Conservation (phyloP, 35 echinoderm and acorn worm genomes). For the Chiridota heheva region DNA sequence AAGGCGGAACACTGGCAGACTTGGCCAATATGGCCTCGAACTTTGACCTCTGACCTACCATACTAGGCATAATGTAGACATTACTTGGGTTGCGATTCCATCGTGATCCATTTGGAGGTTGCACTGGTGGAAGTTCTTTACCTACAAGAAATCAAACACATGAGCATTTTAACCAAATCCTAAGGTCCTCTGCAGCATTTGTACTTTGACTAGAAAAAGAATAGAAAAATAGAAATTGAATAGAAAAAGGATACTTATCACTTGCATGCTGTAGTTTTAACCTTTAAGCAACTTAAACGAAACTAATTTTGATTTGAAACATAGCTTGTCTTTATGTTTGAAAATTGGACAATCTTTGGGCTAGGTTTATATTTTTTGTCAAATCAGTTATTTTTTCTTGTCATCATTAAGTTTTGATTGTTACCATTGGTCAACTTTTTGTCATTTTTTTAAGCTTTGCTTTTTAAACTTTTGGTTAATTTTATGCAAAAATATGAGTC, state of each 20-base stretch:
- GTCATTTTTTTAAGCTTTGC: too few relatives aligned
- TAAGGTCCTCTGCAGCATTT: background rate
- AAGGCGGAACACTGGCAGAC: constrained; percentile 63
- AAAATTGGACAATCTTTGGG: too few relatives aligned
- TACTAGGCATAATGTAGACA: constrained; percentile 94
- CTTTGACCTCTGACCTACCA: constrained; percentile 86
- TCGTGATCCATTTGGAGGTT: constrained; percentile 70
- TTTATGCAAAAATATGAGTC: too few relatives aligned
- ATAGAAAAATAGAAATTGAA: background rate
- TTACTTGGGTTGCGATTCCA: constrained; percentile 47
- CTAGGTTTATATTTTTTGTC: too few relatives aligned
- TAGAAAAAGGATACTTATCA: background rate
- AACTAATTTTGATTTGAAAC: background rate
- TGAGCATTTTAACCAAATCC: background rate
- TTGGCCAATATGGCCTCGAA: constrained; percentile 98
- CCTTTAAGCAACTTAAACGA: background rate
- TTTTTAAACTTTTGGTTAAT: too few relatives aligned
- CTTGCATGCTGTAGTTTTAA: background rate
- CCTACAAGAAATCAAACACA: constrained; percentile 24
- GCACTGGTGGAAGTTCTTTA: constrained; percentile 72
- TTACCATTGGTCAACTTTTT: too few relatives aligned
- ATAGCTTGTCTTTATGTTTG: too few relatives aligned
- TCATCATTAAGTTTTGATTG: too few relatives aligned
- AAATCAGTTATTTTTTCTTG: too few relatives aligned
- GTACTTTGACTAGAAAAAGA: background rate